Evolutionary conservation across 1,140 invertebrate species (phyloP), one percentile per base, ranked within the genome.

Genomic region (Zophobas morio): DNA sequence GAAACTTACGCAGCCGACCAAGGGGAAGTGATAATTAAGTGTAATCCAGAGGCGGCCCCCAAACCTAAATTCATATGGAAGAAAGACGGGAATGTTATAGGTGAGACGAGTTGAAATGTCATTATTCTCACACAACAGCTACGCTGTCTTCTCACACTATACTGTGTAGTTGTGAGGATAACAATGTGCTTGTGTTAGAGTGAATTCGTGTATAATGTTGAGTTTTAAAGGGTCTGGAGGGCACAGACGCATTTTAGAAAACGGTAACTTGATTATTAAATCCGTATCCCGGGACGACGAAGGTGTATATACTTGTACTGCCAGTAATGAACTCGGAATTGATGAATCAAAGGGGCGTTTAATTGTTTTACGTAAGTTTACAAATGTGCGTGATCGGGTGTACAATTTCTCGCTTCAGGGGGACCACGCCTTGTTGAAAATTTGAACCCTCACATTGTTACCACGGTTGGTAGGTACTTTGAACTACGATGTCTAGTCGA

Each of bases 41-140:
- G 98, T 87, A 92, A 95, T 82, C 97, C 98, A 0, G 98, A 99
- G 89, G 97, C 96, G 32, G 96, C 97, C 1, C 98, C 98, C 0
- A 90, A 89, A 79, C 96, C 98, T 0, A 92, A 92, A 81, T 97
- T 97, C 84, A 90, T 92, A 49, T 99, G 97, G 97, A 94, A 94
- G 84, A 97, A 97, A 86, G 94, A 99, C 88, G 95, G 94, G 32
- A 93, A 93, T 82, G 88, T 94, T 1, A 90, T 98, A 60, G 95
- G 93, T 76, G 20, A 20, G 20, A 20, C 20, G 20, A 20, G 20
- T 20, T 20, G 20, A 20, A 20, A 70, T 42, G 4, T 54, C 36
- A 39, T 74, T 42, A 32, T 57, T 32, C 33, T 46, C 47, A 4
- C 34, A 56, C 20, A 20, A 20, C 20, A 20, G 20, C 20, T 20